These are phyloP conservation scores for Trilocha varians DNA, from an alignment of 2,888 invertebrate species.

Conservation along the genomic window DNA sequence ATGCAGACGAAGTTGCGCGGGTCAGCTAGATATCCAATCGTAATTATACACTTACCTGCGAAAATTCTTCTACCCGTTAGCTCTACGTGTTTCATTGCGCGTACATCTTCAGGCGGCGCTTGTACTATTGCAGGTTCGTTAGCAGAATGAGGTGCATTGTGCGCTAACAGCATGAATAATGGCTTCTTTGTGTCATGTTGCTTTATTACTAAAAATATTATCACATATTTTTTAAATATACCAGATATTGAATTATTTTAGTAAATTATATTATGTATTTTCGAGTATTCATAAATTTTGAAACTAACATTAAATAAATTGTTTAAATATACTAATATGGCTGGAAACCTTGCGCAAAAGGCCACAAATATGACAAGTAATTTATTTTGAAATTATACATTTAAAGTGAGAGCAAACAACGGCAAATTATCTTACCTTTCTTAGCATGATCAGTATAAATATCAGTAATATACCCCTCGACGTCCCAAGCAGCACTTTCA, in stretches of 20 bases:
- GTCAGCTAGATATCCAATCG: too few relatives aligned
- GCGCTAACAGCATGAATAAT: conserved; percentile 4
- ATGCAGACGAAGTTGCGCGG: too few relatives aligned
- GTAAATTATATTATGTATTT: too few relatives aligned
- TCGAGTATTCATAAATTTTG: too few relatives aligned
- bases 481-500: conserved; percentile 65
- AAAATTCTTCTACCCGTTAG: conserved; percentile 79
- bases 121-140: conserved; percentile 55
- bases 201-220: conserved; percentile 2
- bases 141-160: conserved; percentile 6
- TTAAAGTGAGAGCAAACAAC: too few relatives aligned
- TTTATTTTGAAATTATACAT: background rate
- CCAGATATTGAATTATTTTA: too few relatives aligned
- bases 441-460: conserved; percentile 78
- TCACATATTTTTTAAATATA: background rate
- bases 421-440: conserved; percentile 47
- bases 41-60: conserved; percentile 75
- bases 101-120: conserved; percentile 79
- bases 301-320: too few relatives aligned
- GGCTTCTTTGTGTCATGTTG: conserved; percentile 1
- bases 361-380: too few relatives aligned
- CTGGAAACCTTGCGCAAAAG: too few relatives aligned
- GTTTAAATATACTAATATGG: too few relatives aligned
- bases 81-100: conserved; percentile 79
- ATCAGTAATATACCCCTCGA: conserved; percentile 79